Evolutionary conservation across 2,113 vertebrate species (phyloP), one percentile per base, ranked within the genome.

Genomic region (Mastomys natalensis): DNA sequence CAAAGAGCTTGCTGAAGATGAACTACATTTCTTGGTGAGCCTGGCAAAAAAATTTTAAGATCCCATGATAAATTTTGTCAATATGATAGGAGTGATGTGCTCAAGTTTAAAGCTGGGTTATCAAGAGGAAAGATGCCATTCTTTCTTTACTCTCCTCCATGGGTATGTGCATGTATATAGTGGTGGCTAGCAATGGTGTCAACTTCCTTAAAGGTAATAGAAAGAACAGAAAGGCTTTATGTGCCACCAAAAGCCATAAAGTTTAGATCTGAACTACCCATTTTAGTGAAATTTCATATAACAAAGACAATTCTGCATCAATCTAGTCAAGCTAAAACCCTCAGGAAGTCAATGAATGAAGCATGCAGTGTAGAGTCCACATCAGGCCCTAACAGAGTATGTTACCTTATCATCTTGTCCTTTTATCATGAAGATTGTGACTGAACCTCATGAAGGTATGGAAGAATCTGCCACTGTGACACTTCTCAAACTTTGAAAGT

Each of bases 271-370:
- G 9, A 51, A 22, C 9, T 64, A 60, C 51, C 6, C 34, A 51
- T 45, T 66, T 92, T 45, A 40, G 12, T 62, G 17, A 91, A 87
- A 91, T 91, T 91, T 90, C 24, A 45, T 24, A 40, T 48, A n/a
- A 84, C 17, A 89, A 66, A 95, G 24, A 31, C 13, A 9, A 3
- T 60, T 51, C 15, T 76, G 40, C 17, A 5, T 60, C 58, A 77
- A 62, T 37, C 2, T 16, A 87, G 13, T 76, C 5, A 74, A 93
- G 48, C 8, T 26, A 73, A 93, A 94, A 87, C 22, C 21, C 48
- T 77, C 51, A 76, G 19, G 45, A 73, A 60, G 60, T 45, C 26
- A 53, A 24, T 70, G 10, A 11, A 12, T 51, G 68, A 84, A 80
- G 12, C 21, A n/a, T 19, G 4, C 4, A 40, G 7, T 26, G 7